Evolutionary conservation across 2,888 invertebrate genomes (phyloP).

Genomic region (Xanthorhoe spadicearia): DNA sequence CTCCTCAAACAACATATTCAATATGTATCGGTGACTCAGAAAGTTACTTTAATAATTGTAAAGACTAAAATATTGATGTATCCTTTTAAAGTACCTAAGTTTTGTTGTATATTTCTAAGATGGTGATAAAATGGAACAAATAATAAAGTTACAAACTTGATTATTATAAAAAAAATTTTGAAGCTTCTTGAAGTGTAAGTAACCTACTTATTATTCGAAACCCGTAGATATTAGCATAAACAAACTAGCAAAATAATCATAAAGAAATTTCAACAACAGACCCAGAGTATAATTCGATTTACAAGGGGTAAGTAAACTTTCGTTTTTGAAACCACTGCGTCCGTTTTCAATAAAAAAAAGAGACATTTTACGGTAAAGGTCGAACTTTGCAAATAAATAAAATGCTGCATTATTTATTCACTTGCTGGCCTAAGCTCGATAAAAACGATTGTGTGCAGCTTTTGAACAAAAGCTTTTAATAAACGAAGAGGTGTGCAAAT

Average conservation of each 20-base stretch:
- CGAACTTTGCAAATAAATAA: conserved; percentile 21
- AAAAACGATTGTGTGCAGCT: conserved; percentile 50
- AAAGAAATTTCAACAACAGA: not conserved
- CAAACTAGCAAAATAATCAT: not conserved
- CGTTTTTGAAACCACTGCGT: conserved; percentile 14
- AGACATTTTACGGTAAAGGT: conserved; percentile 18
- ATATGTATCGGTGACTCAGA: not conserved
- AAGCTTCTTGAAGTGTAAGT: not conserved
- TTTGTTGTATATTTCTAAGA: no score
- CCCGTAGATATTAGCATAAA: not conserved
- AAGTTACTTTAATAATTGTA: no score
- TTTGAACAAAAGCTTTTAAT: conserved; percentile 48
- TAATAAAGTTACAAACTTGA: no score
- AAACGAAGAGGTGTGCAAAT: conserved; percentile 51
- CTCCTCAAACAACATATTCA: not conserved
- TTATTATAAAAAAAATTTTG: no score
- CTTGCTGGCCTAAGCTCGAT: conserved; percentile 31
- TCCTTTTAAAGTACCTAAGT: no score
- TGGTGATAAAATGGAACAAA: no score
- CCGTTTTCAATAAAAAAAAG: conserved; percentile 25
- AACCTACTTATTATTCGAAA: not conserved
- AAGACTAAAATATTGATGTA: no score
- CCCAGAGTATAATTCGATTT: not conserved
- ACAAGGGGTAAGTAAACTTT: conserved; percentile 1
- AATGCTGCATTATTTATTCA: conserved; percentile 29